Conservation (phyloP, 64 coral and sea anemone genomes). For the Stichodactyla mertensii region DNA sequence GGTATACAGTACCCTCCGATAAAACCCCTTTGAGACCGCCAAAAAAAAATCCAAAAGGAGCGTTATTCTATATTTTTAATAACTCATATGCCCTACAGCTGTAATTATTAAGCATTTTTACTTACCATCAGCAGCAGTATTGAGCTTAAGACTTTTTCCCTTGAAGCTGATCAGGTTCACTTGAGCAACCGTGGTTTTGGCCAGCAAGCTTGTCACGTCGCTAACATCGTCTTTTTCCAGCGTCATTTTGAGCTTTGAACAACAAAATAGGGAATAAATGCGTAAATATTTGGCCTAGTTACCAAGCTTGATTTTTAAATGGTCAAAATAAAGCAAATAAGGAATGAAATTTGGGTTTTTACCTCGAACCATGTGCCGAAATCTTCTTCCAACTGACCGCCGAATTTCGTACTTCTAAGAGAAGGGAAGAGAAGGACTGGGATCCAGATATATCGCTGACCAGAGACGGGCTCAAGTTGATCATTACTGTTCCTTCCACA, state of each 20-base stretch:
- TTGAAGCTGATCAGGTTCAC: slow-evolving; percentile 87
- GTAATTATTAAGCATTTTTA: neutral
- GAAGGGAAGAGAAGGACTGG: neutral
- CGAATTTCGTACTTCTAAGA: neutral
- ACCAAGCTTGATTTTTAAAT: neutral
- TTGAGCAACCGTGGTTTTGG: slow-evolving; percentile 81
- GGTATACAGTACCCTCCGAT: no score
- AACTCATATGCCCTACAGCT: neutral
- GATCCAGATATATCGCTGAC: neutral
- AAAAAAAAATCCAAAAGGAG: neutral
- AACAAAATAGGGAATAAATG: neutral
- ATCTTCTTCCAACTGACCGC: slow-evolving; percentile 8
- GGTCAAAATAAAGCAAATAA: neutral
- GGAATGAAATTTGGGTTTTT: neutral
- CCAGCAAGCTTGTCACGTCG: slow-evolving; percentile 64
- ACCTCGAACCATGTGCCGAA: slow-evolving; percentile 1
- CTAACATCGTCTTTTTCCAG: slow-evolving; percentile 53
- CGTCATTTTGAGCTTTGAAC: slow-evolving; percentile 45
- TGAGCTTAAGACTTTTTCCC: slow-evolving; percentile 77
- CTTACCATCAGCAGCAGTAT: slow-evolving; percentile 81
- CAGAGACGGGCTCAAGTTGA: no score
- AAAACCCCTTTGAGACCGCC: no score
- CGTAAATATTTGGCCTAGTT: neutral
- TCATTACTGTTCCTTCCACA: no score
- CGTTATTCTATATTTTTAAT: neutral